phyloP scores from a whole-genome alignment of 2,797 vertebrate genomes.

The Lithobates pipiens region DNA sequence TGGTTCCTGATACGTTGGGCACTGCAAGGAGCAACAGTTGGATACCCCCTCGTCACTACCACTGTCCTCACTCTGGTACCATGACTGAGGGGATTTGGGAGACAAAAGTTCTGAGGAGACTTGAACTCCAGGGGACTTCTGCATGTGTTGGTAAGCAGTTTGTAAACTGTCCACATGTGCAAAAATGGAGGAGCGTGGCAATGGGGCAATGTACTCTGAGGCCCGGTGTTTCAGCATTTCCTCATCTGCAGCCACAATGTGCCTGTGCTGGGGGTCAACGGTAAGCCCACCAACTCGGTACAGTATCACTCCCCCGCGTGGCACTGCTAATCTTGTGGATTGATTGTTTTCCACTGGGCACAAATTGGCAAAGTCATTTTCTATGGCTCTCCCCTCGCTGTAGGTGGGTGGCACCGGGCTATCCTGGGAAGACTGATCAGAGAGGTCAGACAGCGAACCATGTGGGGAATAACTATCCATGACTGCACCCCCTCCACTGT shows the following conservation, averaged over 20 bases:
- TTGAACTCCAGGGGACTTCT: conserved; percentile 1
- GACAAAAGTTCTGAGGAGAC: background rate
- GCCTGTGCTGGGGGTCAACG: conserved; percentile 38
- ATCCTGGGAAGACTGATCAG: conserved; percentile 50
- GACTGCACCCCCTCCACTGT: conserved; percentile 55
- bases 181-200: conserved; percentile 53
- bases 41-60: conserved; percentile 37
- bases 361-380: conserved; percentile 37
- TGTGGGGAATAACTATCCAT: conserved; percentile 48
- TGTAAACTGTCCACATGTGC: conserved; percentile 41
- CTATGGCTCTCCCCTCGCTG: conserved; percentile 4
- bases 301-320: conserved; percentile 48
- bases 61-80: conserved; percentile 59
- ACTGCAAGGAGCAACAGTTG: conserved; percentile 13
- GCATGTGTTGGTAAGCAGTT: conserved; percentile 38
- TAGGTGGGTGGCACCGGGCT: conserved; percentile 35
- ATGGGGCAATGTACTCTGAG: background rate
- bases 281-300: conserved; percentile 50
- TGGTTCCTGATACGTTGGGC: conserved; percentile 16
- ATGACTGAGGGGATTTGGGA: conserved; percentile 27
- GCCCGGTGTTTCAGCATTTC: background rate
- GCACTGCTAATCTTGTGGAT: conserved; percentile 4
- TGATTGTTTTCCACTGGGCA: conserved; percentile 16
- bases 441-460: conserved; percentile 51
- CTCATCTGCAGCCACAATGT: background rate